These are phyloP conservation scores for Chinchilla lanigera DNA, from an alignment of 2,113 vertebrate genomes.

Conservation along the genomic window DNA sequence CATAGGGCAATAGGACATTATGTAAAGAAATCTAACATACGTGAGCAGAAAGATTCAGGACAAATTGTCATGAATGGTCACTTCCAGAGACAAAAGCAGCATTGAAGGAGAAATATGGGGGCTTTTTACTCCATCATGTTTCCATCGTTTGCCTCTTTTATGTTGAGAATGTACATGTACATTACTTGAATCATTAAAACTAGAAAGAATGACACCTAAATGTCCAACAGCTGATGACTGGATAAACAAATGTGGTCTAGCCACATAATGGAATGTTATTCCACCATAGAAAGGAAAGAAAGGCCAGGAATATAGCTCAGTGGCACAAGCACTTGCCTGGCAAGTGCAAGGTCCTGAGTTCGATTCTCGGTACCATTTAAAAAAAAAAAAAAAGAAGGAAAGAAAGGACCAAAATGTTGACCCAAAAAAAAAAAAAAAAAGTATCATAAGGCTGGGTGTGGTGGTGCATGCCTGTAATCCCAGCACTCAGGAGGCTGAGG, in stretches of 20 bases:
- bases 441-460: too few species aligned
- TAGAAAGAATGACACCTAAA: not conserved
- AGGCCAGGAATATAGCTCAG: too few species aligned
- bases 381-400: too few species aligned
- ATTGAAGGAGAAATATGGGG: not conserved
- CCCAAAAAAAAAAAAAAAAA: too few species aligned
- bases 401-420: too few species aligned
- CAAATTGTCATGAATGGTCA: not conserved
- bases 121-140: not conserved
- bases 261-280: not conserved
- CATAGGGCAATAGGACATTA: not conserved
- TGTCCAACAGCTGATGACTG: not conserved
- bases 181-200: slow-evolving; percentile 13
- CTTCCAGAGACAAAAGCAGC: not conserved
- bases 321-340: too few species aligned
- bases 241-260: not conserved
- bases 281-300: not conserved
- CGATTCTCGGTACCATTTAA: too few species aligned
- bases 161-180: not conserved
- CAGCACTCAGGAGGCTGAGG: too few species aligned
- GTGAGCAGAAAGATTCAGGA: not conserved
- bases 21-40: not conserved
- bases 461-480: too few species aligned
- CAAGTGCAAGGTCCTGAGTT: too few species aligned
- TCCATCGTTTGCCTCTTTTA: not conserved